Conservation (phyloP, 1,140 invertebrate genomes). For the Bathynomus jamesi region DNA sequence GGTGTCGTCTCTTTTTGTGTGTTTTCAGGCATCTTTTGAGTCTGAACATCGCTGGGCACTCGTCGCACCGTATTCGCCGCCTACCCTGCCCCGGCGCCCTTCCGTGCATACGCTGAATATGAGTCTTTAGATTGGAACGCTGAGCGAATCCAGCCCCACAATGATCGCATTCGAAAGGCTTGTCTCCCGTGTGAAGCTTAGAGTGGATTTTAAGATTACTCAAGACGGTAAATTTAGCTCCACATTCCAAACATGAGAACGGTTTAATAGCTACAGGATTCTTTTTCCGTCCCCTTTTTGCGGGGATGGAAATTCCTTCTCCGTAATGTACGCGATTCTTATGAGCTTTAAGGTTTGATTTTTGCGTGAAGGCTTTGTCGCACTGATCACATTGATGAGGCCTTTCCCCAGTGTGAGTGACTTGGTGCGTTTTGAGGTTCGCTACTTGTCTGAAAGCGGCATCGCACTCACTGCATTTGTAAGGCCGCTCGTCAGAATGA, state of each 20-base stretch:
- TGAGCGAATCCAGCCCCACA: slow-evolving; percentile 37
- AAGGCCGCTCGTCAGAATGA: slow-evolving; percentile 36
- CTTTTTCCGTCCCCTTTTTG: slow-evolving; percentile 31
- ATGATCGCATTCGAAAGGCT: slow-evolving; percentile 36
- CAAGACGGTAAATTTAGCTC: slow-evolving; percentile 37
- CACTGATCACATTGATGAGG: slow-evolving; percentile 56
- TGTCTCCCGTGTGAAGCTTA: slow-evolving; percentile 38
- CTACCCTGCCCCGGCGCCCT: slow-evolving; percentile 17
- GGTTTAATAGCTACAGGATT: slow-evolving; percentile 33
- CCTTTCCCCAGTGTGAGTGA: slow-evolving; percentile 54
- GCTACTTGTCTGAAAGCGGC: slow-evolving; percentile 66
- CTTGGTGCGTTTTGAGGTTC: slow-evolving; percentile 38
- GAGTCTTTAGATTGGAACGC: slow-evolving; percentile 32
- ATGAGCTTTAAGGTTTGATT: slow-evolving; percentile 37
- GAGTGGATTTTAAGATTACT: slow-evolving; percentile 39
- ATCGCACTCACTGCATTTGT: slow-evolving; percentile 73
- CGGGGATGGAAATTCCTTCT: slow-evolving; percentile 9
- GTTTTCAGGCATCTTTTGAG: slow-evolving; percentile 34
- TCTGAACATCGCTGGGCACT: slow-evolving; percentile 35
- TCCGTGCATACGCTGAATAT: slow-evolving; percentile 34
- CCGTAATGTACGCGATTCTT: slow-evolving; percentile 30
- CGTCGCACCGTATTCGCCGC: slow-evolving; percentile 32
- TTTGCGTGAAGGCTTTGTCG: slow-evolving; percentile 55
- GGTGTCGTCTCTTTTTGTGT: slow-evolving; percentile 36
- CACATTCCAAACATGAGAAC: slow-evolving; percentile 35